Percentiles rank a stretch among this genome's conserved stretches.
phyloP scores from a whole-genome alignment of 2,797 vertebrate genomes.

The Tangara arthus region DNA sequence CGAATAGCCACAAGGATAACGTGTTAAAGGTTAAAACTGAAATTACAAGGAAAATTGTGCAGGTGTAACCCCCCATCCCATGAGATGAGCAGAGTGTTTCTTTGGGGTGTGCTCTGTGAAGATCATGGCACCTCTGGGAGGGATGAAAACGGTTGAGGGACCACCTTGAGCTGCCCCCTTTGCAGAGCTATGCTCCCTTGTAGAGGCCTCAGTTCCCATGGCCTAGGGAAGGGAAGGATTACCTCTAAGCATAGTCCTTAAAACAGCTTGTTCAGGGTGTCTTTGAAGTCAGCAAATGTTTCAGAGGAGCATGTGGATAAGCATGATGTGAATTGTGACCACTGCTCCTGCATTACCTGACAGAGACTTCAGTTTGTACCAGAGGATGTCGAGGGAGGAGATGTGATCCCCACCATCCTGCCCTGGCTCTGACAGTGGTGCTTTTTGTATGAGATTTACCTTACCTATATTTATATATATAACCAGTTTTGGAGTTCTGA shows the following conservation, averaged over 20 bases:
- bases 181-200: neutral
- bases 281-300: neutral
- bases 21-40: neutral
- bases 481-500: neutral
- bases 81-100: neutral
- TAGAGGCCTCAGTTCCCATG: neutral
- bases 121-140: accelerated
- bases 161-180: neutral
- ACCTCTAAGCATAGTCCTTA: accelerated
- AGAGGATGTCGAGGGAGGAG: neutral
- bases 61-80: neutral
- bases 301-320: neutral
- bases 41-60: accelerated
- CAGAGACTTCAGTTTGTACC: neutral
- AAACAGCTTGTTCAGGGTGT: neutral
- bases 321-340: neutral
- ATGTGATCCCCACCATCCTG: neutral
- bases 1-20: accelerated
- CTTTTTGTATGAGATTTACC: neutral
- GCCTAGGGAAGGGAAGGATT: neutral
- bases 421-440: accelerated
- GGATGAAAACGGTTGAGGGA: accelerated
- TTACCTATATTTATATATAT: neutral
- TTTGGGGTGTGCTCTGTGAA: accelerated
- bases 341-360: neutral